Percentiles rank a stretch among this genome's conserved stretches.
These are phyloP conservation scores for Empis livida DNA, from an alignment of 2,888 invertebrate species.

Conservation along the genomic window DNA sequence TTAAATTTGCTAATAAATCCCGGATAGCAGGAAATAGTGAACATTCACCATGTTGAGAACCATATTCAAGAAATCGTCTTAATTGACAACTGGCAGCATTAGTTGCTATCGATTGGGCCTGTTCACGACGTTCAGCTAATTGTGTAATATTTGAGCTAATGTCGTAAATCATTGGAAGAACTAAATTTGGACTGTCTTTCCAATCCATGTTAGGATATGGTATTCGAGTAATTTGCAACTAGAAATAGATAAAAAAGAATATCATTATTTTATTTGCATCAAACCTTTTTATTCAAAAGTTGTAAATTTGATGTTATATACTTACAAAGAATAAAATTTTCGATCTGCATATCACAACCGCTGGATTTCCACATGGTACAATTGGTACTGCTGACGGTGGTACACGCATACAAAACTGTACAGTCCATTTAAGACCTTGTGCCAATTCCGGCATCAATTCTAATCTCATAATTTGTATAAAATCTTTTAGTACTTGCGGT, in stretches of 20 bases:
- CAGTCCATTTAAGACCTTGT: slow-evolving; percentile 69
- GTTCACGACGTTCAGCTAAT: slow-evolving; percentile 70
- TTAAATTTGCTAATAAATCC: slow-evolving; percentile 73
- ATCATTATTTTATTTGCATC: no score
- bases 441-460: slow-evolving; percentile 47
- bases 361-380: slow-evolving; percentile 81
- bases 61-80: slow-evolving; percentile 63
- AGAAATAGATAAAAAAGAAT: slow-evolving; percentile 7
- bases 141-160: slow-evolving; percentile 74
- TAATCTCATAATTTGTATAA: slow-evolving; percentile 56
- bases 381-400: slow-evolving; percentile 78
- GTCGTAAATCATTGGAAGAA: slow-evolving; percentile 84
- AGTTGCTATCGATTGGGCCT: slow-evolving; percentile 42
- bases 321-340: slow-evolving; percentile 89
- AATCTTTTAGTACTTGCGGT: slow-evolving; percentile 76
- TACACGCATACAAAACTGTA: slow-evolving; percentile 84
- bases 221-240: slow-evolving; percentile 65
- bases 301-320: slow-evolving; percentile 1
- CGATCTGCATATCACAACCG: slow-evolving; percentile 68
- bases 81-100: slow-evolving; percentile 51
- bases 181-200: slow-evolving; percentile 58
- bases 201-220: slow-evolving; percentile 49
- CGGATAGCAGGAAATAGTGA: slow-evolving; percentile 84
- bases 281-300: no score
- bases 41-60: slow-evolving; percentile 59